Percentiles rank a stretch among this genome's conserved stretches.
Conservation (phyloP, 2,113 vertebrate species). For the Irena cyanogastra region DNA sequence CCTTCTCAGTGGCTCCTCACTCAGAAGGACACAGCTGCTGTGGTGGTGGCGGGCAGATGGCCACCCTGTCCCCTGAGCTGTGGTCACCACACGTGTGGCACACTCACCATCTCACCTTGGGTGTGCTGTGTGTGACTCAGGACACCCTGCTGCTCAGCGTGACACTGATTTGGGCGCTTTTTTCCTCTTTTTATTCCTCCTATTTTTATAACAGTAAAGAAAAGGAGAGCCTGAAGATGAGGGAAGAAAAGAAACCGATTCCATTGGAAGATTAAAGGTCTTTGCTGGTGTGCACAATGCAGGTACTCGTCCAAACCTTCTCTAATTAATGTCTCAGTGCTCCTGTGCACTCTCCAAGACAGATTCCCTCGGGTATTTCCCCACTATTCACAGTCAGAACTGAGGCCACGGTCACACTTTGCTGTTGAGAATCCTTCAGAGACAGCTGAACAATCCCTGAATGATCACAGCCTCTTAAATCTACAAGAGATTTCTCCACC, state of each 20-base stretch:
- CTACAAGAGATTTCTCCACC: not conserved
- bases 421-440: not conserved
- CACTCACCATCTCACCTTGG: not conserved
- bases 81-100: not conserved
- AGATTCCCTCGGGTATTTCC: not conserved
- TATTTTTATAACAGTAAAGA: conserved; percentile 45
- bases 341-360: not conserved
- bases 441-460: not conserved
- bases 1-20: not conserved
- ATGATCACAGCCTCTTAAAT: not conserved
- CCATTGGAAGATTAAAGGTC: conserved; percentile 39
- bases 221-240: conserved; percentile 60
- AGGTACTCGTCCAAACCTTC: not conserved
- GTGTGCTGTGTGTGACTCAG: not conserved
- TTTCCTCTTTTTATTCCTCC: accelerated
- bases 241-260: conserved; percentile 24
- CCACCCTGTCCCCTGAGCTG: not conserved
- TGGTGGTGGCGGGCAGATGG: not conserved
- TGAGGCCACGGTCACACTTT: not conserved
- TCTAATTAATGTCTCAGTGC: not conserved
- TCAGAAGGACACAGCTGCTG: not conserved
- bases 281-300: not conserved
- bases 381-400: not conserved
- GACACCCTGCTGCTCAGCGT: not conserved
- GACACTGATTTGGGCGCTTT: not conserved